Base-by-base conservation (phyloP, 2,888 invertebrate genomes). In the Zygogramma bicolorata region DNA sequence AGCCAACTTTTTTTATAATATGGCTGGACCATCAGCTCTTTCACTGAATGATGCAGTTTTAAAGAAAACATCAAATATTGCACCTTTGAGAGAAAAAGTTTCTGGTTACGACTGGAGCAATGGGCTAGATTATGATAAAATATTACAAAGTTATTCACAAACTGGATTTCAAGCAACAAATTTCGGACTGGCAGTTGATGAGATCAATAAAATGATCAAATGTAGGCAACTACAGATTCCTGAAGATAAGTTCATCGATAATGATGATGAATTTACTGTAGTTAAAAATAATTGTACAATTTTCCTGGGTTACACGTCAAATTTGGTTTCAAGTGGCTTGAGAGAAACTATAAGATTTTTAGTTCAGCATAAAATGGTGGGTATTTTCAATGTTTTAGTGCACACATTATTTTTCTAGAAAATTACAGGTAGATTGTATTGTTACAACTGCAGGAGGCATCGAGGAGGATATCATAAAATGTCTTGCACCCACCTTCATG, bases 391-490 rank as follows among this genome's bases (percentile, higher is more conserved):
- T 53, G 53, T 53, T 29, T 18, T 60, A 71, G 38, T n/a, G n/a
- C n/a, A n/a, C n/a, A n/a, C n/a, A n/a, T 63, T 31, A 63, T 65
- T 65, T 31, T 57, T 25, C 46, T 61, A 42, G 49, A 27, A 18
- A 62, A 27, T 74, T 83, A 68, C 82, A 93, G 91, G 92, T 99
- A 34, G 99, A 99, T 87, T 97, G 97, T 84, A 91, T 99, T 76
- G 99, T 99, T 0, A 96, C 99, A 0, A 97, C 98, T 10, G 99
- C 99, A 0, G 99, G 99, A 0, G 99, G 99, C 0, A 90, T 99
- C 0, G 99, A 99, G 87, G 99, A 99, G 88, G 99, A 99, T 88
- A 92, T 99, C 58, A 99, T 99, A 53, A 99, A 99, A 89, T 99
- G 99, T 85, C 89, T 99, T 67, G 97, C 96, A 1, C 96, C 97